A percentile compares a stretch with the other conserved stretches of the same genome.
These are phyloP conservation scores for Xestia ashworthii DNA, from an alignment of 2,888 invertebrate species.

Conservation along the genomic window DNA sequence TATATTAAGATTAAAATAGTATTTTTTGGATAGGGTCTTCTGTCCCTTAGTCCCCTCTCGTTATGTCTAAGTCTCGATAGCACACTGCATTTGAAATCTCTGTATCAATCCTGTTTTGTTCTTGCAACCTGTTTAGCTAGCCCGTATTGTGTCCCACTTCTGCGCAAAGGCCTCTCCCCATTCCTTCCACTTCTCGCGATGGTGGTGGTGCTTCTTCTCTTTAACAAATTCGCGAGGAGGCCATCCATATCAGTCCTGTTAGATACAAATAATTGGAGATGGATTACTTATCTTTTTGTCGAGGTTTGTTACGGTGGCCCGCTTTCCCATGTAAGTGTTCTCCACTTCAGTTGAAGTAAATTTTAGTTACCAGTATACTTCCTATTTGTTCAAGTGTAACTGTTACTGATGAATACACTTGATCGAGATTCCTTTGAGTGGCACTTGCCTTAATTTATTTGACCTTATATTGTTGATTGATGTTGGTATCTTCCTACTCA, in stretches of 20 bases:
- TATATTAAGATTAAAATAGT: not conserved
- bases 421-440: conserved; percentile 20
- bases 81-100: not conserved
- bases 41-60: not conserved
- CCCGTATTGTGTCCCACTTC: no score
- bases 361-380: conserved; percentile 24
- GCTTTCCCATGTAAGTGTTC: not conserved
- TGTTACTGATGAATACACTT: conserved; percentile 21
- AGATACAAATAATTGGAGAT: not conserved
- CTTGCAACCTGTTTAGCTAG: no score
- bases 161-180: no score
- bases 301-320: not conserved
- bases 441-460: conserved; percentile 19
- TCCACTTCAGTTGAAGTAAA: conserved; percentile 20
- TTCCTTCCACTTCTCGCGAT: no score
- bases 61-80: not conserved
- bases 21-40: not conserved
- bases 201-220: no score
- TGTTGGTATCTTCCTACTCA: not conserved
- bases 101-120: not conserved
- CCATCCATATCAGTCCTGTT: no score
- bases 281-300: not conserved
- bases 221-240: no score
- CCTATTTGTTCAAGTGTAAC: conserved; percentile 23
- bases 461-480: conserved; percentile 18